Evolutionary conservation across 2,888 invertebrate genomes (phyloP), one percentile per base, ranked within the genome.

Genomic region (Chalcis sispes): DNA sequence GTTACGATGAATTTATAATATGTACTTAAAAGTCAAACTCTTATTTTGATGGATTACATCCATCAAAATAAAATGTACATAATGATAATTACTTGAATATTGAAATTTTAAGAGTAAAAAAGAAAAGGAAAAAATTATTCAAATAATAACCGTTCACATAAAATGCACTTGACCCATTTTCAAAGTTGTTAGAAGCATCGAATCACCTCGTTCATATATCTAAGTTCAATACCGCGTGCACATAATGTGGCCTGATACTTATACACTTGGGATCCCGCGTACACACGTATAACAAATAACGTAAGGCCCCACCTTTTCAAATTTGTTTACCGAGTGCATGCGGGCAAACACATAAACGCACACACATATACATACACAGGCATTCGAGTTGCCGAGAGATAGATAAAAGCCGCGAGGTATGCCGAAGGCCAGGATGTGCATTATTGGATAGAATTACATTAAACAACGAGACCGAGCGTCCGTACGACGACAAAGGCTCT

Each of bases 401-500:
- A 32, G 15, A 20, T 13, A 50, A 71, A 25, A 25, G 32, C 42
- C 72, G 29, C 52, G 29, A 58, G 56, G 23, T 54, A 56, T n/a
- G 88, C 88, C 87, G 78, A 82, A 82, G 87, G 88, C 87, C 82
- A 86, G 82, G 84, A 85, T 82, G 82, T 87, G 86, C 88, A 88
- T 88, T 88, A 88, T 86, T 85, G 88, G 87, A 83, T 88, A 82
- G 87, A 86, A 85, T 88, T 88, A 88, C 88, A 83, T 84, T 85
- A 87, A 87, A 88, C 85, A 88, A 81, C 83, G 82, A 77, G 20
- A 69, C 65, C 62, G 72, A n/a, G 15, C 32, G 7, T 40, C 25
- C 32, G 7, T 40, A n/a, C 52, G 46, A n/a, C 40, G 18, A 20
- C 29, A 36, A 15, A 36, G 23, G 23, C 59, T 52, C 73, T 50